Evolutionary conservation across 2,113 vertebrate species (phyloP), one percentile per base, ranked within the genome.

Genomic region (Proteles cristata): DNA sequence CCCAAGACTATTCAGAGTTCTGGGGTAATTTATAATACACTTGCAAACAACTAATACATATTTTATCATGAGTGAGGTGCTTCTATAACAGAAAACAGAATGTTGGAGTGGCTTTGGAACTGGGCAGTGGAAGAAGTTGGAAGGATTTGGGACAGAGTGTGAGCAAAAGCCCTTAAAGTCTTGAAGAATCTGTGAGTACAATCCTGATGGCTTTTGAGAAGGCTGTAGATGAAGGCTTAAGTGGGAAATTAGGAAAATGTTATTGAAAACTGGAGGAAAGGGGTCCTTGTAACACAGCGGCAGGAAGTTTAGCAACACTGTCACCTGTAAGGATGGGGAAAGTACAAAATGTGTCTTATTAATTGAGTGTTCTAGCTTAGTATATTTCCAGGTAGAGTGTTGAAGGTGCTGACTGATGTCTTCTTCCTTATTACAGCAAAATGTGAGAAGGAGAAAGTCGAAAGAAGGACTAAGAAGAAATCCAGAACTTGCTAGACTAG

Each of bases 401-500:
- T 88, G n/a, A 92, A 94, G 61, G 33, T 69, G 28, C 17, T 45
- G 21, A 73, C 19, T 92, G 8, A 80, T 63, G 14, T 55, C 63
- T 79, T 95, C 65, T 58, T 92, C 76, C 26, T 84, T 50, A 63
- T 85, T 39, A 85, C 7, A 92, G 33, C 17, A 94, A 89, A 93
- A 69, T 31, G 28, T 90, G n/a, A 61, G n/a, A 95, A 66, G 82
- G 50, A 87, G 48, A 93, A 61, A n/a, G 91, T 61, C 10, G 68
- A 65, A 58, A 95, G 15, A 63, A 88, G 1, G 1, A 35, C 35
- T 84, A 73, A 53, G 74, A 83, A 85, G 76, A 43, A 84, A 26
- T 28, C n/a, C 11, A 83, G 66, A 88, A 76, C 25, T 65, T 85
- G 11, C 28, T 76, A 80, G 19, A 88, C 82, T 94, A 80, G 55